phyloP scores from a whole-genome alignment of 2,888 invertebrate species.

The Melanostoma mellinum region DNA sequence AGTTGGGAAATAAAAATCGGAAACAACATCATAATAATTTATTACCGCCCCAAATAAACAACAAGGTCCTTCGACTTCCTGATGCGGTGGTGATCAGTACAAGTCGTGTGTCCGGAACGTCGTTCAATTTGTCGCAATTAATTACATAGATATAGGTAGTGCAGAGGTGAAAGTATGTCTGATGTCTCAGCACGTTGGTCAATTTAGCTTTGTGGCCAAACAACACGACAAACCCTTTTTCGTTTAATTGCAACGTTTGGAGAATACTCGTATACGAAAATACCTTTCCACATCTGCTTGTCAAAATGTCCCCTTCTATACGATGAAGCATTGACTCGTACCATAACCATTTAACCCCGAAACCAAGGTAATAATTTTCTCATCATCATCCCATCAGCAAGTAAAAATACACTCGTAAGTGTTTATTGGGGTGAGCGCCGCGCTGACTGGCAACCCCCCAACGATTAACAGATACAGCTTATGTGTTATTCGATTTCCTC shows the following conservation, averaged over 20 bases:
- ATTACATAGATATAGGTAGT: constrained; percentile 77
- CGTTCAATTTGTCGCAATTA: constrained; percentile 82
- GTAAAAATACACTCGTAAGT: constrained; percentile 18
- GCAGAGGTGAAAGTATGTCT: neutral
- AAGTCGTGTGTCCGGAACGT: constrained; percentile 80
- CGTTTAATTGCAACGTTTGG: constrained; percentile 21
- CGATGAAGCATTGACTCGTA: neutral
- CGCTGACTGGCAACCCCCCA: constrained; percentile 14
- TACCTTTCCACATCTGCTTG: constrained; percentile 51
- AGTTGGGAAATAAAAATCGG: constrained; percentile 33
- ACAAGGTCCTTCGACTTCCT: constrained; percentile 1
- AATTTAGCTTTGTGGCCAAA: constrained; percentile 61
- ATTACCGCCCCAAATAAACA: constrained; percentile 67
- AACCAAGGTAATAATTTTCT: constrained; percentile 64
- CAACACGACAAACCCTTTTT: constrained; percentile 56
- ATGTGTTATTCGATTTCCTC: constrained; percentile 58
- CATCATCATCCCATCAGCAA: constrained; percentile 46
- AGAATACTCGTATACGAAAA: constrained; percentile 6
- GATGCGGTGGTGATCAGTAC: constrained; percentile 20
- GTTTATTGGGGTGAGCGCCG: constrained; percentile 39
- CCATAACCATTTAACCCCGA: constrained; percentile 33
- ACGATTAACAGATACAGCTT: constrained; percentile 57
- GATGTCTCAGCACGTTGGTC: constrained; percentile 54
- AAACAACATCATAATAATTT: constrained; percentile 58
- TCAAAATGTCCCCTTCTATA: constrained; percentile 41